Conservation (phyloP, 1,140 invertebrate genomes). For the Antheraea pernyi region DNA sequence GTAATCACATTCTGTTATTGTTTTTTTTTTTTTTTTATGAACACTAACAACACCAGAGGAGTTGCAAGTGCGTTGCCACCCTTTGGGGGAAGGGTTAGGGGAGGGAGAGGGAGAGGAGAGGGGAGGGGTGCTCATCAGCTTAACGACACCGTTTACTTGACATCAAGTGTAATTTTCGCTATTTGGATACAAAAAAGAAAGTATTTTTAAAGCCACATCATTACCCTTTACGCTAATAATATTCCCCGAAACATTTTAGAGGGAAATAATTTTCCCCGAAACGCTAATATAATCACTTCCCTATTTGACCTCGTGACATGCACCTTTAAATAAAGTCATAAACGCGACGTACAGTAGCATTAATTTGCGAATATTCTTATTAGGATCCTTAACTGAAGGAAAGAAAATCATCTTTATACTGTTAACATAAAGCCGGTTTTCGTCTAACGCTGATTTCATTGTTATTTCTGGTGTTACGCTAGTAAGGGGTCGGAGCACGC, state of each 20-base stretch:
- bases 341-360: slow-evolving; percentile 6
- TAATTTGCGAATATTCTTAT: slow-evolving; percentile 28
- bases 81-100: too few relatives aligned
- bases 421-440: background rate
- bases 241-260: background rate
- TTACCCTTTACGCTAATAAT: background rate
- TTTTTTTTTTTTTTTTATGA: too few relatives aligned
- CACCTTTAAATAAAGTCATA: slow-evolving; percentile 14
- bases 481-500: slow-evolving; percentile 13
- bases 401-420: background rate
- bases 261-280: background rate
- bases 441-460: background rate
- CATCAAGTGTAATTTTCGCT: too few relatives aligned
- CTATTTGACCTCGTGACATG: background rate
- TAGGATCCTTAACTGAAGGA: background rate
- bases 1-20: too few relatives aligned
- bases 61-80: too few relatives aligned
- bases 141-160: too few relatives aligned
- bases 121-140: too few relatives aligned
- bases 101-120: too few relatives aligned
- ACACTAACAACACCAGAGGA: too few relatives aligned
- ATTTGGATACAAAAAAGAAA: too few relatives aligned
- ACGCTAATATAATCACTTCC: background rate
- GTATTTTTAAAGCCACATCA: background rate
- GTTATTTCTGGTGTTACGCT: background rate